phyloP scores from a whole-genome alignment of 2,888 invertebrate genomes.

The Stratiomys singularior region DNA sequence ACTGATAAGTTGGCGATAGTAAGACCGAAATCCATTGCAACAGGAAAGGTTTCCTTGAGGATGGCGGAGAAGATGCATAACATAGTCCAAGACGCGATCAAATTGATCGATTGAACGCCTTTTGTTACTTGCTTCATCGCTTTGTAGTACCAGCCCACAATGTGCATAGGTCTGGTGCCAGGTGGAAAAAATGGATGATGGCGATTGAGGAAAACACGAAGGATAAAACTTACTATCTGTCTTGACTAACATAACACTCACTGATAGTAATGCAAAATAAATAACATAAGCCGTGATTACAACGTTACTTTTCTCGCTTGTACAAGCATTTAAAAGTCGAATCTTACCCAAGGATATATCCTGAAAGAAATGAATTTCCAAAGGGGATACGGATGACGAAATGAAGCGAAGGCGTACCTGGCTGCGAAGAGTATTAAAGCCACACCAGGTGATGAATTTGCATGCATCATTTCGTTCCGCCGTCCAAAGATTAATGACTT shows the following conservation, averaged over 20 bases:
- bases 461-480: conserved; percentile 44
- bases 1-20: conserved; percentile 37
- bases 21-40: conserved; percentile 18
- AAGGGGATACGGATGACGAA: background rate
- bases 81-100: conserved; percentile 22
- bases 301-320: too few species aligned
- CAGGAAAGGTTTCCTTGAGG: background rate
- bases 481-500: conserved; percentile 36
- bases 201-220: too few species aligned
- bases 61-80: conserved; percentile 22
- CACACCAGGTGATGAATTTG: conserved; percentile 49
- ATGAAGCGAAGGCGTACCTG: conserved; percentile 9
- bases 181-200: too few species aligned
- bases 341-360: too few species aligned
- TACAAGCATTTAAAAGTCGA: too few species aligned
- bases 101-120: conserved; percentile 44
- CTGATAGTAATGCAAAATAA: too few species aligned
- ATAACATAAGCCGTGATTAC: too few species aligned
- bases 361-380: background rate
- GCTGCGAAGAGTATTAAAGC: background rate
- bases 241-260: too few species aligned
- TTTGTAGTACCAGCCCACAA: conserved; percentile 30
- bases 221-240: too few species aligned
- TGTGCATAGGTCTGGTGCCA: background rate
- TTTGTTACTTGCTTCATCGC: conserved; percentile 39